Percentiles rank a stretch among this genome's conserved stretches.
phyloP scores from a whole-genome alignment of 2,888 invertebrate species.

The Aproaerema taeniolella region DNA sequence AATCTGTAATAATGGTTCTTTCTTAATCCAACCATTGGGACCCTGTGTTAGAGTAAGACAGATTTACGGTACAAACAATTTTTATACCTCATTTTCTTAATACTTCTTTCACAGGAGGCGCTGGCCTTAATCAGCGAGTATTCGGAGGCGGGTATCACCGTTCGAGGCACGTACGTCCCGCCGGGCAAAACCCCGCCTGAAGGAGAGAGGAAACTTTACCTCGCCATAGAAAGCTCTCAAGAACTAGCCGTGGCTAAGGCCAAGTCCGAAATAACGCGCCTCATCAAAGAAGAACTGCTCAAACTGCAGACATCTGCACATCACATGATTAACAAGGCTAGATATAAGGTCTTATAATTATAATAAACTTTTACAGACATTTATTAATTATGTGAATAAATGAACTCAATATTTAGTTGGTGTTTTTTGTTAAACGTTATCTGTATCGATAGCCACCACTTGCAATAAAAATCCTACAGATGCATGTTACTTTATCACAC shows the following conservation, averaged over 20 bases:
- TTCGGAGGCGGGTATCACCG: slow-evolving; percentile 99
- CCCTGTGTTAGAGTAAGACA: no score
- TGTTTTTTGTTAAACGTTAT: slow-evolving; percentile 7
- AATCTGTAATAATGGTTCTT: no score
- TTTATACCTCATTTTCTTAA: no score
- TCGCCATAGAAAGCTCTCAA: slow-evolving; percentile 99
- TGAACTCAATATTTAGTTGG: slow-evolving; percentile 22
- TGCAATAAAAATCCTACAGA: no score
- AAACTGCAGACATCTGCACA: slow-evolving; percentile 92
- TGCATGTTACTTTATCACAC: no score
- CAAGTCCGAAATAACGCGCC: slow-evolving; percentile 96
- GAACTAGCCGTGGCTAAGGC: slow-evolving; percentile 97
- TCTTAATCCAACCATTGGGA: no score
- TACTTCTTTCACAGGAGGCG: slow-evolving; percentile 89
- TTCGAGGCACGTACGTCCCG: slow-evolving; percentile 96
- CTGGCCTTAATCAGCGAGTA: slow-evolving; percentile 98
- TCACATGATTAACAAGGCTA: slow-evolving; percentile 92
- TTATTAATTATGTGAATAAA: no score
- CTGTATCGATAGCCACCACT: no score
- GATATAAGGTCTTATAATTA: slow-evolving; percentile 93
- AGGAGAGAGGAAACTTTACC: slow-evolving; percentile 95
- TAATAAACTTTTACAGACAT: slow-evolving; percentile 17
- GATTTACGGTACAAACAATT: no score
- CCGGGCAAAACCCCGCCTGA: slow-evolving; percentile 93
- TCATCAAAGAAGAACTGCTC: slow-evolving; percentile 98